phyloP scores from a whole-genome alignment of 2,113 vertebrate species.

The Dascyllus trimaculatus region DNA sequence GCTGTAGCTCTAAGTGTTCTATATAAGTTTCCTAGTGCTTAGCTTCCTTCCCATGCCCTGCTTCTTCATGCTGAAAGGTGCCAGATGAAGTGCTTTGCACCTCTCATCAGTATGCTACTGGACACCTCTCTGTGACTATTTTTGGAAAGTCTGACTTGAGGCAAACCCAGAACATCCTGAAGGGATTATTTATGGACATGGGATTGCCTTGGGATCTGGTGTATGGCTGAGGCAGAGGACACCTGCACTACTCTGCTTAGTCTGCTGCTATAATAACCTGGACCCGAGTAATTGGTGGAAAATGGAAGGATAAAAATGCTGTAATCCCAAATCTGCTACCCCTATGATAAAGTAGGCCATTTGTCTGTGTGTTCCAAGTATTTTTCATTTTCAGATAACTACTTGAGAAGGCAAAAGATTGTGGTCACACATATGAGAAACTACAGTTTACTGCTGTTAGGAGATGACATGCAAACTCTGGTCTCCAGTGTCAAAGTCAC shows the following conservation, averaged over 20 bases:
- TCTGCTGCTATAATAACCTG: slow-evolving; percentile 4
- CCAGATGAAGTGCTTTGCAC: slow-evolving; percentile 40
- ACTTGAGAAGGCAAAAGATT: too few relatives aligned
- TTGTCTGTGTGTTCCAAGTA: background rate
- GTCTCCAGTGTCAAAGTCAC: background rate
- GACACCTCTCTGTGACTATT: slow-evolving; percentile 55
- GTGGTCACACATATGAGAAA: background rate
- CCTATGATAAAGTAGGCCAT: background rate
- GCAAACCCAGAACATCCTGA: slow-evolving; percentile 40
- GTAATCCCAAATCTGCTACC: background rate
- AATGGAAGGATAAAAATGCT: slow-evolving; percentile 9
- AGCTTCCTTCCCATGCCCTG: background rate
- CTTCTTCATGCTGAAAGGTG: slow-evolving; percentile 45
- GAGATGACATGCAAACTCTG: background rate
- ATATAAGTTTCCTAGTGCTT: background rate
- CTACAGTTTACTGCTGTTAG: background rate
- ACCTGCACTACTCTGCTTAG: slow-evolving; percentile 9
- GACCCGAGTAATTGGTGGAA: background rate
- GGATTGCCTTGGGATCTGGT: slow-evolving; percentile 41
- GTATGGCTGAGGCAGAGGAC: slow-evolving; percentile 25
- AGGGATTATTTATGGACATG: slow-evolving; percentile 50
- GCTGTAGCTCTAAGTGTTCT: background rate
- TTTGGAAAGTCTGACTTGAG: slow-evolving; percentile 55
- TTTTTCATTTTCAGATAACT: background rate
- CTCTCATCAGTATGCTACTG: slow-evolving; percentile 54